Evolutionary conservation across 2,797 vertebrate species (phyloP).

Genomic region (Pipistrellus nathusii): DNA sequence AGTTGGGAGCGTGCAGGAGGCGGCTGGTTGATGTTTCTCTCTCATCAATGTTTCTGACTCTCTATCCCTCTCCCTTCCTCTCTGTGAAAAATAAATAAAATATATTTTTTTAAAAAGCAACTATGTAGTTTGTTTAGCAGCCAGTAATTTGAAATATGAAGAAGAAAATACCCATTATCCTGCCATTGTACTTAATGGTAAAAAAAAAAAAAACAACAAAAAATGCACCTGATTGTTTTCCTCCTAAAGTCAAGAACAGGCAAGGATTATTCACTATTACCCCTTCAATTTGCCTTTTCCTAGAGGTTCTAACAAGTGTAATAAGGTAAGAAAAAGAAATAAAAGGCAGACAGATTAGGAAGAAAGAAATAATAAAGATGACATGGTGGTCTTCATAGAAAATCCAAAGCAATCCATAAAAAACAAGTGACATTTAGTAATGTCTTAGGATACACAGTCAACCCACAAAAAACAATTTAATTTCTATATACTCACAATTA

Average conservation of each 20-base stretch:
- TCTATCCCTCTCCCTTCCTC: no score
- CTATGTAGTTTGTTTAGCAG: not conserved
- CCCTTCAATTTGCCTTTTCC: not conserved
- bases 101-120: not conserved
- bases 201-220: not conserved
- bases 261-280: not conserved
- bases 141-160: slow-evolving; percentile 43
- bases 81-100: no score
- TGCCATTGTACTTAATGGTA: not conserved
- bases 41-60: no score
- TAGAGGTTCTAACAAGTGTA: slow-evolving; percentile 20
- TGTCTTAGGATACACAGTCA: not conserved
- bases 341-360: not conserved
- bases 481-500: not conserved
- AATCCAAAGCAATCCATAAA: not conserved
- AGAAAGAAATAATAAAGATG: not conserved
- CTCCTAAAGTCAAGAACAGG: not conserved
- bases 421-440: slow-evolving; percentile 5
- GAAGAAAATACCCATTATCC: not conserved
- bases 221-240: not conserved
- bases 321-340: not conserved
- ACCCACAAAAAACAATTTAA: not conserved
- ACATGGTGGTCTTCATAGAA: not conserved
- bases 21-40: no score
- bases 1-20: no score